Base-by-base conservation (phyloP, 2,797 vertebrate genomes). In the Anguilla pacifica region DNA sequence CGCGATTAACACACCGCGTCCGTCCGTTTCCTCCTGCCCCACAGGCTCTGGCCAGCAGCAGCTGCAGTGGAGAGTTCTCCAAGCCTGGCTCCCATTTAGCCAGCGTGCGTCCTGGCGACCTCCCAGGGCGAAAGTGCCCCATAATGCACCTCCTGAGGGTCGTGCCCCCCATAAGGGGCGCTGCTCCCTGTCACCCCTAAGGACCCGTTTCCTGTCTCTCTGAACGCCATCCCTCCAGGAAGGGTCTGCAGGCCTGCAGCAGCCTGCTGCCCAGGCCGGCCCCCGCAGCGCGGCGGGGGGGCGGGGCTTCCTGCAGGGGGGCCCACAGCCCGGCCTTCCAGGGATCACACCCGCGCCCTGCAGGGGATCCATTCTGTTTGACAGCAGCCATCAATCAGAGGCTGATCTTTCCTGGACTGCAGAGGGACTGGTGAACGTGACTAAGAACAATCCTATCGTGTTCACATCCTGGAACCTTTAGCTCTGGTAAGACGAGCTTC, bases 201-300 rank as follows among this genome's bases (percentile, higher is more conserved):
- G 28, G 57, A 85, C n/a, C n/a, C 28, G 17, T 35, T 64, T 85
- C 84, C 57, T 85, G 84, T 57, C 84, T 61, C 51, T 39, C 22
- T 85, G 57, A 64, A 64, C 84, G 2, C 10, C 6, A 15, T 9
- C 55, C 22, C 82, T 84, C 13, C 43, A 17, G 5, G 46, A n/a
- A n/a, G 77, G 43, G 43, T 25, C 22, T 46, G 72, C 17, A 19
- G 72, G 35, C 11, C 31, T 49, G 35, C 4, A 57, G 82, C 5
- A 59, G 83, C 28, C 15, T 35, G 53, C 15, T 35, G 55, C 13
- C 51, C 11, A 10, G 83, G 51, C 83, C 11, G 6, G 70, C 7
- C 70, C 28, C 70, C 77, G 6, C 43, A 25, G 39, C 1, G 25
- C 9, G 1, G 1, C 0, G 19, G 77, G 77, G 28, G 35, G 39